Percentiles rank a stretch among this genome's conserved stretches.
Conservation (phyloP, 2,888 invertebrate genomes). For the Polylopha cassiicola region DNA sequence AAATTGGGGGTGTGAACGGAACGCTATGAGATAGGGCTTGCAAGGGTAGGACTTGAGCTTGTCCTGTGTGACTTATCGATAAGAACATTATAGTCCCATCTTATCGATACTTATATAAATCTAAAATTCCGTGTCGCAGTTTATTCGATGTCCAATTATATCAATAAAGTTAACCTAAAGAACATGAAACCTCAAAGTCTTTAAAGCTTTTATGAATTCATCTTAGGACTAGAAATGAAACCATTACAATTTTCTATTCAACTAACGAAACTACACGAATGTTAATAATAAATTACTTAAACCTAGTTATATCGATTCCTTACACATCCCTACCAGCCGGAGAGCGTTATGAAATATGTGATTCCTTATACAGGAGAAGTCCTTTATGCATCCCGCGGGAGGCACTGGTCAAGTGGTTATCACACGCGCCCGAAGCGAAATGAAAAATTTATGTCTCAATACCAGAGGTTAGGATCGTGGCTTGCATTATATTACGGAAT, state of each 20-base stretch:
- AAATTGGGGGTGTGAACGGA: slow-evolving; percentile 69
- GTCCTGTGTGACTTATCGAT: slow-evolving; percentile 31
- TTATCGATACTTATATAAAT: too few relatives aligned
- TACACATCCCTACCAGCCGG: slow-evolving; percentile 28
- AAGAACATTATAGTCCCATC: slow-evolving; percentile 7
- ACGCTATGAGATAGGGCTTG: slow-evolving; percentile 36
- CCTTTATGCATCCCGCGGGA: slow-evolving; percentile 74
- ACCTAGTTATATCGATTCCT: background rate
- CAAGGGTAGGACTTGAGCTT: too few relatives aligned
- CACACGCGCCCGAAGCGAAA: slow-evolving; percentile 70
- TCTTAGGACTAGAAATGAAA: too few relatives aligned
- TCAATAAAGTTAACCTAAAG: too few relatives aligned
- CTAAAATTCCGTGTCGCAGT: too few relatives aligned
- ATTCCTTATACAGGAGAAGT: slow-evolving; percentile 75
- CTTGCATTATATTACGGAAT: slow-evolving; percentile 44
- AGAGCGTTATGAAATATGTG: slow-evolving; percentile 72
- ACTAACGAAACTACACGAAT: background rate
- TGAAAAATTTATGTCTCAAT: slow-evolving; percentile 78
- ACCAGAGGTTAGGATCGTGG: slow-evolving; percentile 55
- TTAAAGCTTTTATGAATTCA: too few relatives aligned
- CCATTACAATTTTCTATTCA: too few relatives aligned
- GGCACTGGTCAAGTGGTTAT: slow-evolving; percentile 73
- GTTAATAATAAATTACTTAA: background rate
- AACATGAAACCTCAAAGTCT: too few relatives aligned
- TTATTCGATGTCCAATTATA: too few relatives aligned